A percentile compares a stretch with the other conserved stretches of the same genome.
Evolutionary conservation across 2,888 invertebrate species (phyloP).

Genomic region (Aphrophora alni): DNA sequence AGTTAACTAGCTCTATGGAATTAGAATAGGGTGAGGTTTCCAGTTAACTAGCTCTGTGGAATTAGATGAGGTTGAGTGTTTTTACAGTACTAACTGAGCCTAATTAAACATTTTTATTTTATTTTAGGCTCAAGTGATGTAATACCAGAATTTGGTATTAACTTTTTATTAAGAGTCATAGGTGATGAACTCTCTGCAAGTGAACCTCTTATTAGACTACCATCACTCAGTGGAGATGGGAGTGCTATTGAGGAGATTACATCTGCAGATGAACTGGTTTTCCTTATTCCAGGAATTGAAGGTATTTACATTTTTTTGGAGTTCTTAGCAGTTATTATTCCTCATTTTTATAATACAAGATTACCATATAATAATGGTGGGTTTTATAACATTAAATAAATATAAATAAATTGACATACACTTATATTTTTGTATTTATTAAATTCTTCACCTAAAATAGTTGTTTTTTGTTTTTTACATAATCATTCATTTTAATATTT

Average conservation of each 20-base stretch:
- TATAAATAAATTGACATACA: too few species aligned
- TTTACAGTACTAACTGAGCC: too few species aligned
- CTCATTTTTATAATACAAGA: too few species aligned
- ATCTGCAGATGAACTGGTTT: constrained; percentile 57
- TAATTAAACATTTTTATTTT: background rate
- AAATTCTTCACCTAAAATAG: too few species aligned
- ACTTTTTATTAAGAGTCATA: constrained; percentile 66
- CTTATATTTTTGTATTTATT: too few species aligned
- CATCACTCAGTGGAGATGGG: constrained; percentile 62
- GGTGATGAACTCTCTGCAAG: constrained; percentile 65
- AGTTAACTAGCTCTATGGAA: too few species aligned
- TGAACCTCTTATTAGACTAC: constrained; percentile 63
- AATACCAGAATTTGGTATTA: constrained; percentile 54
- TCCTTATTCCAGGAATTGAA: constrained; percentile 73
- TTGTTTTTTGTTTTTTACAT: too few species aligned
- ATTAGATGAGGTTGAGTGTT: too few species aligned
- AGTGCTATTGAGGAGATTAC: constrained; percentile 56
- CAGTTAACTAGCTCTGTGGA: too few species aligned
- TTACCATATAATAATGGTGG: background rate
- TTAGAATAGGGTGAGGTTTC: too few species aligned
- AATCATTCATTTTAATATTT: too few species aligned
- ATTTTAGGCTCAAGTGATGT: background rate
- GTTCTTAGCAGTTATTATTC: background rate
- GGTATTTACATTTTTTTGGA: too few species aligned
- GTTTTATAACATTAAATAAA: background rate